Evolutionary conservation across 2,113 vertebrate genomes (phyloP).

Genomic region (Pimephales promelas): DNA sequence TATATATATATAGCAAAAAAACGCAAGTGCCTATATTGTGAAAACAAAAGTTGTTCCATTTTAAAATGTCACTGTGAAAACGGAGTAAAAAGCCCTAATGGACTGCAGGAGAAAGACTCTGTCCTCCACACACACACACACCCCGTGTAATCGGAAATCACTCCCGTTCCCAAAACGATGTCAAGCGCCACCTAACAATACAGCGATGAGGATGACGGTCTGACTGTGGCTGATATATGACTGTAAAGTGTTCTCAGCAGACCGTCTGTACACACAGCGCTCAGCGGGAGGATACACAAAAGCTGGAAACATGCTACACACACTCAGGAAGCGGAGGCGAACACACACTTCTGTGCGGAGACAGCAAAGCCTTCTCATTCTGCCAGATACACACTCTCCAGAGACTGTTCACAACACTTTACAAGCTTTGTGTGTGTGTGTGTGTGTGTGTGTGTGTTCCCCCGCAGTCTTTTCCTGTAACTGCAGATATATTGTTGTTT

Average conservation of each 20-base stretch:
- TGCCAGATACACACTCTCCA: not conserved
- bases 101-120: not conserved
- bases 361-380: not conserved
- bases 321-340: not conserved
- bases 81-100: not conserved
- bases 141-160: not conserved
- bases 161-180: not conserved
- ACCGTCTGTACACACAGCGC: constrained; percentile 1
- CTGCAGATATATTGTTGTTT: not conserved
- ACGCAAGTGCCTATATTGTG: not conserved
- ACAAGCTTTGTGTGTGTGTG: not conserved
- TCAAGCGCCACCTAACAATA: not conserved
- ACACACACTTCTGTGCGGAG: not conserved
- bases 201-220: not conserved
- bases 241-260: not conserved
- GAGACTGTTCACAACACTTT: not conserved
- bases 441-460: not conserved
- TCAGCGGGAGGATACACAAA: constrained; percentile 4
- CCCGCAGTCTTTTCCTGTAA: not conserved
- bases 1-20: no score
- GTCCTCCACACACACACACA: not conserved
- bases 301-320: not conserved
- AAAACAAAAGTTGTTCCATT: not conserved
- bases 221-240: not conserved
- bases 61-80: constrained; percentile 2